Evolutionary conservation across 2,888 invertebrate genomes (phyloP), one percentile per base, ranked within the genome.

Genomic region (Pterobdella sp.): DNA sequence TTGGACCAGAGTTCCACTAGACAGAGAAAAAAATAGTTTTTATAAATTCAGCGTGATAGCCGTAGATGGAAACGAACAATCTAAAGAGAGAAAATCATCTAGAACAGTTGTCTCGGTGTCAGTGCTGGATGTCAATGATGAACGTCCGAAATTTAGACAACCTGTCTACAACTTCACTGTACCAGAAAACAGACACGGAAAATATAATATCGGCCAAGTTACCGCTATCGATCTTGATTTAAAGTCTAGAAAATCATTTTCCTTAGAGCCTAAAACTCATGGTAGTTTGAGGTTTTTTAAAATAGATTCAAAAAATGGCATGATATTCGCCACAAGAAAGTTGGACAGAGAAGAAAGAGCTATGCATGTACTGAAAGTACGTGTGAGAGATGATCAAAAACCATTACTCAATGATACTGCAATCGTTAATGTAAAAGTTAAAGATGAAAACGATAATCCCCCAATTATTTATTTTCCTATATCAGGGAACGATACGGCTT

Each of bases 41-140:
- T 73, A 69, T 29, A 68, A 56, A 22, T 73, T 73, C 42, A 63
- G 60, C 66, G 68, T 69, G 18, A 69, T 73, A n/a, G 73, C 73
- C 52, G 60, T 35, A 1, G 73, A 73, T 42, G 73, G 69, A 14
- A 63, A 31, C 26, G 56, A 56, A 22, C 69, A 69, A 26, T 18
- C 49, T 18, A 37, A 18, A n/a, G 31, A 22, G 3, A 34, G 35
- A 29, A 73, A 49, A 60, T 73, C 73, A 0, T 73, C 73, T 14
- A 69, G 60, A 2, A 69, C 73, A 32, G 26, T 52, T 10, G 73
- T 73, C 26, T 60, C 68, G 31, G 68, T 73, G 26, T 32, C 35
- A 14, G 73, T 73, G n/a, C 42, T 60, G 26, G 73, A 73, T 36
- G 69, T 69, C 36, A 73, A 73, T 34, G 73, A 73, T 32, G 73